Percentiles rank a stretch among this genome's conserved stretches.
These are phyloP conservation scores for Polydrusus pterygomalis DNA, from an alignment of 2,888 invertebrate genomes.

Conservation along the genomic window DNA sequence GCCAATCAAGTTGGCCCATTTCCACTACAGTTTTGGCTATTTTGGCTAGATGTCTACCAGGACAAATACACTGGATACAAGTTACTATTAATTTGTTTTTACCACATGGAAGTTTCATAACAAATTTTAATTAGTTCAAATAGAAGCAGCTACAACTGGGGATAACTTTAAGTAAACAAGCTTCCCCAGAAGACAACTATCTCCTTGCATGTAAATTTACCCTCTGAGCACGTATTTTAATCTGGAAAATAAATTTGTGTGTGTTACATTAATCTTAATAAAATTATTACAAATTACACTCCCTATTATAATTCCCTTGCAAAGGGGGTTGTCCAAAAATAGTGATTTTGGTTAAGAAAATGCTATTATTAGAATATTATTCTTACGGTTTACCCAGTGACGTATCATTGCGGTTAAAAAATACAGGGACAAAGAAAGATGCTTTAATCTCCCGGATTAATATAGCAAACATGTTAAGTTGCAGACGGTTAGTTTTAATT, in stretches of 20 bases:
- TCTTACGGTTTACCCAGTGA: too few species aligned
- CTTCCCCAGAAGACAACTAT: not conserved
- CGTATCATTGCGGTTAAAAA: too few species aligned
- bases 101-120: constrained; percentile 7
- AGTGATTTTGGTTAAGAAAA: too few species aligned
- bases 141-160: not conserved
- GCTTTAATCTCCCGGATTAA: too few species aligned
- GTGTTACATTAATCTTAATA: not conserved
- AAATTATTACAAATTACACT: not conserved
- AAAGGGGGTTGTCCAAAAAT: too few species aligned
- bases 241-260: not conserved
- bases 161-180: not conserved
- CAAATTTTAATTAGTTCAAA: constrained; percentile 5
- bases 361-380: too few species aligned
- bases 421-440: too few species aligned
- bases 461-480: too few species aligned
- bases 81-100: not conserved
- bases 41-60: too few species aligned
- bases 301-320: not conserved
- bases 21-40: too few species aligned
- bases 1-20: too few species aligned
- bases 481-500: too few species aligned
- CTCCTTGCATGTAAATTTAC: not conserved
- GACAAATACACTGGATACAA: not conserved
- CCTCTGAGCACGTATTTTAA: constrained; percentile 4